Conservation (phyloP, 2,113 vertebrate species). For the Gambusia holbrooki region DNA sequence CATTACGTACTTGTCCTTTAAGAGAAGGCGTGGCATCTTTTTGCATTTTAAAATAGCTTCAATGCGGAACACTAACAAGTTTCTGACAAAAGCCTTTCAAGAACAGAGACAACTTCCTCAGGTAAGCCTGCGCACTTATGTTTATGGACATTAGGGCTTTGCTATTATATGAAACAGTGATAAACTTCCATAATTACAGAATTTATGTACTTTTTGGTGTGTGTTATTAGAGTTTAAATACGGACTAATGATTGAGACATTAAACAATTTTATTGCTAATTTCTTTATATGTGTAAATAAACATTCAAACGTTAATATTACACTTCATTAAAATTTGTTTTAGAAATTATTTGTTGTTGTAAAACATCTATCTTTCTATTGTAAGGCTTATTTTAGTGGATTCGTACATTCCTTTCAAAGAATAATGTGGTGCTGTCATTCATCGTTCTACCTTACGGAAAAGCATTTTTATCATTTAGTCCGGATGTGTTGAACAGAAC, state of each 20-base stretch:
- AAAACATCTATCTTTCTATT: not conserved
- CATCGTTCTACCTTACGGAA: too few species aligned
- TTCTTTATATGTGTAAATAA: not conserved
- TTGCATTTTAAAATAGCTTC: not conserved
- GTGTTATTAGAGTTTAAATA: not conserved
- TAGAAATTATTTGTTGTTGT: not conserved
- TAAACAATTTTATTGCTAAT: not conserved
- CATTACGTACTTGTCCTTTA: constrained; percentile 5
- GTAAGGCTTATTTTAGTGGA: too few species aligned
- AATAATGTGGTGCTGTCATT: too few species aligned
- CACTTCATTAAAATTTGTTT: not conserved
- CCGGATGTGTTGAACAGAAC: too few species aligned
- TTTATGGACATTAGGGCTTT: not conserved
- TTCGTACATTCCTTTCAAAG: too few species aligned
- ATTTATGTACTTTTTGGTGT: not conserved
- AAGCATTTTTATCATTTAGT: too few species aligned
- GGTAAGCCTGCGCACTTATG: constrained; percentile 28
- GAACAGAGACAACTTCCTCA: not conserved
- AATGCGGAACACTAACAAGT: constrained; percentile 55
- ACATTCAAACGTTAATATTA: not conserved
- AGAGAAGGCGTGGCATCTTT: constrained; percentile 43
- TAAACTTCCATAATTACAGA: not conserved
- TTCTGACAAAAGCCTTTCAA: not conserved
- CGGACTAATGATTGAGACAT: too few species aligned
- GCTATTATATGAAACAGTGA: too few species aligned